Evolutionary conservation across 2,888 invertebrate species (phyloP).

Genomic region (Leptopilina syphax): DNA sequence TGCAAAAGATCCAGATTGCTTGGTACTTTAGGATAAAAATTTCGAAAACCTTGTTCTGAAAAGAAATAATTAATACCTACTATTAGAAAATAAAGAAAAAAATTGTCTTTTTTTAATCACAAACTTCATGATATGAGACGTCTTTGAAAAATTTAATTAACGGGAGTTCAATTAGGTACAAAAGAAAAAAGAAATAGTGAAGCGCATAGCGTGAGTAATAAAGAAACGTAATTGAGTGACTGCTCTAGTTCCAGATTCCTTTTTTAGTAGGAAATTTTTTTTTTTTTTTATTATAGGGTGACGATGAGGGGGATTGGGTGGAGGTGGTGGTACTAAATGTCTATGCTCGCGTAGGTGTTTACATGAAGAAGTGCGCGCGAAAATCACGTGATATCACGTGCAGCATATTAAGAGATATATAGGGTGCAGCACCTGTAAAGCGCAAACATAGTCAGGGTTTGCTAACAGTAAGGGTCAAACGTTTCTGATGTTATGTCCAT

Average conservation of each 20-base stretch:
- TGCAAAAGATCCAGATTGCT: too few species aligned
- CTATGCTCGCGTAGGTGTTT: slow-evolving; percentile 25
- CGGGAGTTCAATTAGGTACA: slow-evolving; percentile 4
- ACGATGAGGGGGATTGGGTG: too few species aligned
- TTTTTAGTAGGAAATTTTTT: slow-evolving; percentile 1
- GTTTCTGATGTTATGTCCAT: slow-evolving; percentile 11
- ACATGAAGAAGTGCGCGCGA: slow-evolving; percentile 26
- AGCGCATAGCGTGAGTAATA: slow-evolving; percentile 21
- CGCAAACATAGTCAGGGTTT: slow-evolving; percentile 23
- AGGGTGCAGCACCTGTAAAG: slow-evolving; percentile 32
- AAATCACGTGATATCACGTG: slow-evolving; percentile 36
- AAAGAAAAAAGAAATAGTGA: neutral
- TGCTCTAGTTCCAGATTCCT: slow-evolving; percentile 35
- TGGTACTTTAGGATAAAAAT: too few species aligned
- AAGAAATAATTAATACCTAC: too few species aligned
- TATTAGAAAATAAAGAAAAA: too few species aligned
- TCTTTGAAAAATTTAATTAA: neutral
- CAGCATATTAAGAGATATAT: slow-evolving; percentile 15
- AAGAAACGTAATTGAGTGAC: slow-evolving; percentile 5
- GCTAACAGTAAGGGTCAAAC: slow-evolving; percentile 25
- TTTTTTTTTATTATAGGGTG: slow-evolving; percentile 3
- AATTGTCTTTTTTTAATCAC: too few species aligned
- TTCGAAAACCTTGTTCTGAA: too few species aligned
- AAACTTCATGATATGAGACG: neutral
- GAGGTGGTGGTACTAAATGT: slow-evolving; percentile 13